phyloP scores from a whole-genome alignment of 2,888 invertebrate genomes.

The Lathronympha strigana region DNA sequence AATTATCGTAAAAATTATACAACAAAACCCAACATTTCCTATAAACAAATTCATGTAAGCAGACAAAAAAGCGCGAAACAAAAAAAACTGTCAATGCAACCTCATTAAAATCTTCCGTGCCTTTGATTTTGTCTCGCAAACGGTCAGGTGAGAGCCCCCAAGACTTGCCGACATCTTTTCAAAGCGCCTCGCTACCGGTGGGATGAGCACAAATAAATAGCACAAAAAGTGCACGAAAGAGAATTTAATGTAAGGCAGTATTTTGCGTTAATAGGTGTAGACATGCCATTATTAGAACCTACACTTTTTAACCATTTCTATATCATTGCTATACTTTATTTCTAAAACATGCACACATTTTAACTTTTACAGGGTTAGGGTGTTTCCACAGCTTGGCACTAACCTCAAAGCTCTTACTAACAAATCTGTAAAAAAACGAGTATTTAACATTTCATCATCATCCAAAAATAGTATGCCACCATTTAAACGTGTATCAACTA shows the following conservation, averaged over 20 bases:
- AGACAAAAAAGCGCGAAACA: conserved; percentile 63
- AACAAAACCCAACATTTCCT: conserved; percentile 24
- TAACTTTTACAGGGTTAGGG: conserved; percentile 35
- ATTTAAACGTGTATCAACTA: conserved; percentile 8
- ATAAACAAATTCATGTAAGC: conserved; percentile 38
- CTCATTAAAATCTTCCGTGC: conserved; percentile 83
- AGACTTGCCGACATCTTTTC: conserved; percentile 39
- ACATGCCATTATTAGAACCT: not conserved
- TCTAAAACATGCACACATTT: conserved; percentile 23
- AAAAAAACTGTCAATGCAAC: conserved; percentile 75
- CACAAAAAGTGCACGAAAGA: conserved; percentile 34
- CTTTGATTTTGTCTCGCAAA: conserved; percentile 78
- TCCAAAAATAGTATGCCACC: conserved; percentile 26
- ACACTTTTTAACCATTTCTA: not conserved
- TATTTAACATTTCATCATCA: conserved; percentile 20
- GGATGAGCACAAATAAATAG: conserved; percentile 41
- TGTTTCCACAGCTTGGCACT: conserved; percentile 42
- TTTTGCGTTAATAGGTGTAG: conserved; percentile 30
- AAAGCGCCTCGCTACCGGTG: conserved; percentile 30
- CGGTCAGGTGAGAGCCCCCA: conserved; percentile 53
- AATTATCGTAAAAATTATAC: conserved; percentile 34
- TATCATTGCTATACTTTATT: too few species aligned
- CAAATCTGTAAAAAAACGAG: conserved; percentile 23
- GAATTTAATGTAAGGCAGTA: conserved; percentile 35
- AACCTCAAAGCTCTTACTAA: conserved; percentile 46